A percentile compares a stretch with the other conserved stretches of the same genome.
phyloP scores from a whole-genome alignment of 2,888 invertebrate genomes.

The Sarcophaga variegata region DNA sequence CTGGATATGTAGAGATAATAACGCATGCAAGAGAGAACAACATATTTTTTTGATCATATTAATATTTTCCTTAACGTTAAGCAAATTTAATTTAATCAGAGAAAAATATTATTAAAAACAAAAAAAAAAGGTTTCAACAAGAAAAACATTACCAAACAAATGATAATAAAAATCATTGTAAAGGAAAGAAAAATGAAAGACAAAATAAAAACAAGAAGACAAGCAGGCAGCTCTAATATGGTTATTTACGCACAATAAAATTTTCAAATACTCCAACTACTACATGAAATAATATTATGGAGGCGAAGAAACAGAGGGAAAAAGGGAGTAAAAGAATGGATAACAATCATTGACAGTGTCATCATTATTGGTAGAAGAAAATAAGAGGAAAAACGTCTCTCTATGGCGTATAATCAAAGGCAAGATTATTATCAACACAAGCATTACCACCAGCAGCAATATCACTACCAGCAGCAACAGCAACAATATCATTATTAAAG shows the following conservation, averaged over 20 bases:
- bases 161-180: background rate
- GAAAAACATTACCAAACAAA: slow-evolving; percentile 16
- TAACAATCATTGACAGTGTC: slow-evolving; percentile 48
- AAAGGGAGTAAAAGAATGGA: slow-evolving; percentile 31
- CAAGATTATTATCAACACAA: background rate
- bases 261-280: slow-evolving; percentile 8
- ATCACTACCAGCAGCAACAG: background rate
- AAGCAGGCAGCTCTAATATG: slow-evolving; percentile 50
- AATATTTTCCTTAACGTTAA: slow-evolving; percentile 49
- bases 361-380: background rate
- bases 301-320: background rate
- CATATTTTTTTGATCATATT: slow-evolving; percentile 19
- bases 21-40: background rate
- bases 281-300: slow-evolving; percentile 7
- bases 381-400: background rate
- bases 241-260: slow-evolving; percentile 58
- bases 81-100: slow-evolving; percentile 58
- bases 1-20: too few relatives aligned
- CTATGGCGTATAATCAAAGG: background rate
- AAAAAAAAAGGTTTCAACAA: slow-evolving; percentile 37
- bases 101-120: slow-evolving; percentile 9
- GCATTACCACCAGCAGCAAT: background rate
- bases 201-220: slow-evolving; percentile 13
- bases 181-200: slow-evolving; percentile 12
- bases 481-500: slow-evolving; percentile 19